These are phyloP conservation scores for Dichetophora obliterata DNA, from an alignment of 2,888 invertebrate species.

Conservation along the genomic window DNA sequence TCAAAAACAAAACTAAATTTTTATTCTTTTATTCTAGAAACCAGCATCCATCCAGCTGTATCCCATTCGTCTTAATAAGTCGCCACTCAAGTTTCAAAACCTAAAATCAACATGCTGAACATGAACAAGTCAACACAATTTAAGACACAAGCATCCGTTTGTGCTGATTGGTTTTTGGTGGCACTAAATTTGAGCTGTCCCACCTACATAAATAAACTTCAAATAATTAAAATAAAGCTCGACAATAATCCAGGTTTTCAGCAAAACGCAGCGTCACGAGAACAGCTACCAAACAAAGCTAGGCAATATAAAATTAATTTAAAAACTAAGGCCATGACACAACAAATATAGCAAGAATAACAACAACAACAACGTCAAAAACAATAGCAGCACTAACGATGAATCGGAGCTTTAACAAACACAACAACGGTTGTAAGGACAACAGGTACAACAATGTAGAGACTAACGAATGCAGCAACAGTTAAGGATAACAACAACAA, in stretches of 20 bases:
- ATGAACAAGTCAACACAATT: too few species aligned
- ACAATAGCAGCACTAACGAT: not conserved
- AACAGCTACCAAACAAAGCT: not conserved
- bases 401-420: not conserved
- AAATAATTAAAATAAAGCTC: constrained; percentile 11
- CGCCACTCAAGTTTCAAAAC: too few species aligned
- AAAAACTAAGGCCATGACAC: constrained; percentile 6
- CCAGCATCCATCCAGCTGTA: too few species aligned
- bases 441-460: not conserved
- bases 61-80: too few species aligned
- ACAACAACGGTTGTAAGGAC: not conserved
- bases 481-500: too few species aligned
- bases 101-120: too few species aligned
- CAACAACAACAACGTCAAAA: constrained; percentile 1
- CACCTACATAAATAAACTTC: not conserved
- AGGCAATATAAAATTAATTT: constrained; percentile 10
- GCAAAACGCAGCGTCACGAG: not conserved
- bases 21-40: too few species aligned
- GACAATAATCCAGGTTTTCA: not conserved
- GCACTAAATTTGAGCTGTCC: too few species aligned
- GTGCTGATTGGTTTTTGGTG: too few species aligned
- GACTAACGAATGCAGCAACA: not conserved
- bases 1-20: too few species aligned
- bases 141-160: too few species aligned
- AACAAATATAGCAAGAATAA: not conserved